Percentiles rank a stretch among this genome's conserved stretches.
Conservation (phyloP, 2,888 invertebrate genomes). For the Noctua janthe region DNA sequence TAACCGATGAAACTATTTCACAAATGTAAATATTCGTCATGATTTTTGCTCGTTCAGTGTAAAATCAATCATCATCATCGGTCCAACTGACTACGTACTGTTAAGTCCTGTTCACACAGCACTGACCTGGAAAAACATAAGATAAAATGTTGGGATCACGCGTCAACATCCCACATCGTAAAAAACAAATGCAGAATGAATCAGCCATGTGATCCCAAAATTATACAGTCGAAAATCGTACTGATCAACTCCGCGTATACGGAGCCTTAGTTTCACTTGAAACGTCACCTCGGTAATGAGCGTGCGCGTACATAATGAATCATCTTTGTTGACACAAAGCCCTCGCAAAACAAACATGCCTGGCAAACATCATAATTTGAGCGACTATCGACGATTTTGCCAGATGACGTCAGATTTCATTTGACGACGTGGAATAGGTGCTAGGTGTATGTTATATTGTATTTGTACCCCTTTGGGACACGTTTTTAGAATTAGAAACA, state of each 20-base stretch:
- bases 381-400: conserved; percentile 34
- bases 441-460: not conserved
- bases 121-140: not conserved
- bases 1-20: conserved; percentile 32
- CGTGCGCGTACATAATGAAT: conserved; percentile 75
- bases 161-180: not conserved
- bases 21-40: conserved; percentile 29
- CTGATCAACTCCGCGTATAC: not conserved
- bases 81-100: conserved; percentile 26
- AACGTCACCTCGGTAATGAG: conserved; percentile 70
- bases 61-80: conserved; percentile 65
- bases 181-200: not conserved
- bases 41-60: conserved; percentile 34
- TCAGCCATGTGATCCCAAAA: not conserved
- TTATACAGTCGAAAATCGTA: not conserved
- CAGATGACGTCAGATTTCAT: conserved; percentile 41
- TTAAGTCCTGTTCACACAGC: not conserved
- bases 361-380: conserved; percentile 61
- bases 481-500: not conserved
- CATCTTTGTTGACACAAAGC: conserved; percentile 69
- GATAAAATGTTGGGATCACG: not conserved
- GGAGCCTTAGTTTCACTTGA: conserved; percentile 41
- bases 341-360: conserved; percentile 63
- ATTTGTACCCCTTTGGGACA: not conserved
- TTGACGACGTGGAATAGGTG: not conserved